Evolutionary conservation across 2,797 vertebrate species (phyloP).

Genomic region (Craterocephalus amniculus): DNA sequence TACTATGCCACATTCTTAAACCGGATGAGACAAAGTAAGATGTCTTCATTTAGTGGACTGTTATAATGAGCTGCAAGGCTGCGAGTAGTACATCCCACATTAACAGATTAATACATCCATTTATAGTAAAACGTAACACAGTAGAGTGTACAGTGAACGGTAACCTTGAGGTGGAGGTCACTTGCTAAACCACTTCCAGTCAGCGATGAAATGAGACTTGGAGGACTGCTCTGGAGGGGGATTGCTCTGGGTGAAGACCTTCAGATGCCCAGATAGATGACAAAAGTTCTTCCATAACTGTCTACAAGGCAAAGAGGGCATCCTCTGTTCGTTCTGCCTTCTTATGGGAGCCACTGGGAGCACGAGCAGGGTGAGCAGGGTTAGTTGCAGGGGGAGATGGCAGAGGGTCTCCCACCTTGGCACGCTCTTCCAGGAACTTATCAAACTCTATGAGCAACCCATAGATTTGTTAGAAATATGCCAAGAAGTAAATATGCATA

Average conservation of each 20-base stretch:
- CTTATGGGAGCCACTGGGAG: constrained; percentile 83
- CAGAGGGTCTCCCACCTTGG: constrained; percentile 88
- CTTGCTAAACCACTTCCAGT: constrained; percentile 49
- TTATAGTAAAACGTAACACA: constrained; percentile 50
- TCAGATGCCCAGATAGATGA: constrained; percentile 31
- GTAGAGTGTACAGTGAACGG: constrained; percentile 58
- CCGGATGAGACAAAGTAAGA: constrained; percentile 35
- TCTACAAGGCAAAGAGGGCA: constrained; percentile 93
- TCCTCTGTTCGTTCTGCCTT: constrained; percentile 93
- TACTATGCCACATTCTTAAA: constrained; percentile 53
- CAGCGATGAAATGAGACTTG: constrained; percentile 49
- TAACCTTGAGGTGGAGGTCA: constrained; percentile 48
- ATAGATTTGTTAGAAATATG: constrained; percentile 5
- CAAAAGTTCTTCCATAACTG: constrained; percentile 49
- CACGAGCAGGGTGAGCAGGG: constrained; percentile 70
- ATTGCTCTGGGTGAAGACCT: constrained; percentile 28
- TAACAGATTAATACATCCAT: constrained; percentile 66
- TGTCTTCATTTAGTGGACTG: constrained; percentile 58
- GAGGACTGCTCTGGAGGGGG: constrained; percentile 30
- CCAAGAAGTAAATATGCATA: not conserved
- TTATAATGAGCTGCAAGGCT: constrained; percentile 54
- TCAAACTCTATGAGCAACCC: constrained; percentile 90
- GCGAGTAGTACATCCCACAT: constrained; percentile 58
- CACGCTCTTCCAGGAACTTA: constrained; percentile 96
- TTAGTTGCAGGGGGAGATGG: constrained; percentile 85